Evolutionary conservation across 2,797 vertebrate species (phyloP).

Genomic region (Muscicapa comitata): DNA sequence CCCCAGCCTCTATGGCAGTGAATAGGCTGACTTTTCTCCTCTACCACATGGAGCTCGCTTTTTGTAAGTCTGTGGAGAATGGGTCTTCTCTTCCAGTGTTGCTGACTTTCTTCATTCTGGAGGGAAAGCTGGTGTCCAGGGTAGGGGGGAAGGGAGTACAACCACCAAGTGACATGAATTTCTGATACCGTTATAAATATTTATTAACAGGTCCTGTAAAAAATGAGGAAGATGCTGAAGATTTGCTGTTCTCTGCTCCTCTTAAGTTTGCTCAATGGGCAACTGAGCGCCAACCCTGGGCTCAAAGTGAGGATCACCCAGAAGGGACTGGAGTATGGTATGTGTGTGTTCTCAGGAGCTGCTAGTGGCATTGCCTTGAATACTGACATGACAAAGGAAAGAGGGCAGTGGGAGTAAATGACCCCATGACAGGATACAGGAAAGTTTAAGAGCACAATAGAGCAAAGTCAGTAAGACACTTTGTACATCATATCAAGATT

Average conservation of each 20-base stretch:
- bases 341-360: conserved; percentile 4
- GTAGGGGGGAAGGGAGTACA: not conserved
- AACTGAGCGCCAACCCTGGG: conserved; percentile 30
- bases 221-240: not conserved
- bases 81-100: not conserved
- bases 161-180: not conserved
- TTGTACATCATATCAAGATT: not conserved
- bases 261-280: conserved; percentile 7
- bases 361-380: not conserved
- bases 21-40: not conserved
- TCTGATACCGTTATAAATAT: not conserved
- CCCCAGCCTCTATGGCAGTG: not conserved
- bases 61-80: not conserved
- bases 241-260: conserved; percentile 58
- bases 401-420: not conserved
- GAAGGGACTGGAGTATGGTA: conserved; percentile 71
- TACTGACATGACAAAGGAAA: not conserved
- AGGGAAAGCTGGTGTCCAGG: not conserved
- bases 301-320: conserved; percentile 72
- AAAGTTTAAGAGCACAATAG: not conserved
- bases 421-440: not conserved
- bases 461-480: not conserved
- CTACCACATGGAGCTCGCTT: not conserved
- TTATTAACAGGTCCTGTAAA: conserved; percentile 19
- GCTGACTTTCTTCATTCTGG: not conserved